Conservation (phyloP, 2,797 vertebrate species). For the Sebastes cheni region DNA sequence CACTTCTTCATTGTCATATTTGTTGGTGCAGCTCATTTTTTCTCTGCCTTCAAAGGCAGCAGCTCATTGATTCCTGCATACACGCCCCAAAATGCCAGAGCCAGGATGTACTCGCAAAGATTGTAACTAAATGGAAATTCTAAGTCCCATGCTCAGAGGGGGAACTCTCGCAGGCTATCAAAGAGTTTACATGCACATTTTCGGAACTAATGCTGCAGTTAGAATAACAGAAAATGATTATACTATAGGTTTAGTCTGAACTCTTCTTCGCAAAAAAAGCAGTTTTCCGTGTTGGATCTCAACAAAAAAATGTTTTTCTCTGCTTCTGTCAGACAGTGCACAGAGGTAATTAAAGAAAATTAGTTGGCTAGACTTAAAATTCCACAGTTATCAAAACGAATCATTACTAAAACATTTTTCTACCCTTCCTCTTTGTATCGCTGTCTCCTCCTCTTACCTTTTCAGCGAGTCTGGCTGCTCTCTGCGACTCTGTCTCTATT, state of each 20-base stretch:
- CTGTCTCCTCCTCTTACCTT: slow-evolving; percentile 57
- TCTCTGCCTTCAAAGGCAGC: slow-evolving; percentile 80
- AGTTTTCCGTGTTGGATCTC: slow-evolving; percentile 6
- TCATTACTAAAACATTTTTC: slow-evolving; percentile 41
- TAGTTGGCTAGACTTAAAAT: slow-evolving; percentile 56
- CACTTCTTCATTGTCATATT: slow-evolving; percentile 87
- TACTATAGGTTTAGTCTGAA: neutral
- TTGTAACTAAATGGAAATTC: slow-evolving; percentile 63
- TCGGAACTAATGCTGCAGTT: slow-evolving; percentile 19
- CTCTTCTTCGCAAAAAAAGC: neutral
- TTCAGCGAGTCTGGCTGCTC: slow-evolving; percentile 42
- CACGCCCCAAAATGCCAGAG: slow-evolving; percentile 71
- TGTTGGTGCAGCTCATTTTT: slow-evolving; percentile 84
- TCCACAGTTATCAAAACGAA: slow-evolving; percentile 53
- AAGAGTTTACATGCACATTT: slow-evolving; percentile 38
- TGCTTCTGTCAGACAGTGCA: slow-evolving; percentile 28
- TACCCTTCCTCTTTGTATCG: slow-evolving; percentile 29
- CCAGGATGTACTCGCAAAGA: slow-evolving; percentile 64
- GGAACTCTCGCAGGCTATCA: slow-evolving; percentile 34
- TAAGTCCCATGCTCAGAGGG: slow-evolving; percentile 6
- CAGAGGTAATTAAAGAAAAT: slow-evolving; percentile 52
- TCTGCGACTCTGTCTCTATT: slow-evolving; percentile 36
- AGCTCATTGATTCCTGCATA: slow-evolving; percentile 83
- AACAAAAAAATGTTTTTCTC: slow-evolving; percentile 14
- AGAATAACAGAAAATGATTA: neutral